phyloP scores from a whole-genome alignment of 1,140 invertebrate species.

The Hyposmocoma kahamanoa region DNA sequence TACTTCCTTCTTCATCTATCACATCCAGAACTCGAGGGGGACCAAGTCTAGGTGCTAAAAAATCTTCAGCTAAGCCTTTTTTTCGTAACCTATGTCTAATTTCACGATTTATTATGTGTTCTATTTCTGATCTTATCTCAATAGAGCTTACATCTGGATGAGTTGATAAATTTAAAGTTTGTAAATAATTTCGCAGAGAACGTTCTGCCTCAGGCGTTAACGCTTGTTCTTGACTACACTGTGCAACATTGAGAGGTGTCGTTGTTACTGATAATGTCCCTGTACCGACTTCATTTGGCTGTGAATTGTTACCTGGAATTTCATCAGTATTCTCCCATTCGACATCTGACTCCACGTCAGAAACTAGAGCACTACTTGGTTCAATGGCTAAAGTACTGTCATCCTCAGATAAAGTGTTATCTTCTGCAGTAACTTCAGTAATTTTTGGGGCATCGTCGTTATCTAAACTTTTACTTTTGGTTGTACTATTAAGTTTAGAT shows the following conservation, averaged over 20 bases:
- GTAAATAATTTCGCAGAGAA: slow-evolving; percentile 73
- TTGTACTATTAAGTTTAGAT: slow-evolving; percentile 44
- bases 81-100: slow-evolving; percentile 70
- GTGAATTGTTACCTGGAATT: slow-evolving; percentile 29
- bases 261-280: slow-evolving; percentile 43
- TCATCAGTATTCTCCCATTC: slow-evolving; percentile 65
- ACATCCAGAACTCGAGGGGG: slow-evolving; percentile 78
- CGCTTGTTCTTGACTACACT: slow-evolving; percentile 47
- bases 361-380: slow-evolving; percentile 63
- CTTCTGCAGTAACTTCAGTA: slow-evolving; percentile 67
- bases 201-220: slow-evolving; percentile 62
- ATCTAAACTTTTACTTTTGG: slow-evolving; percentile 75
- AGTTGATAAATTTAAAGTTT: slow-evolving; percentile 73
- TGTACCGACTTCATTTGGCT: slow-evolving; percentile 26
- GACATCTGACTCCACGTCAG: slow-evolving; percentile 75
- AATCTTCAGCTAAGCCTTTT: slow-evolving; percentile 73
- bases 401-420: slow-evolving; percentile 22
- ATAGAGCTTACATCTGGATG: slow-evolving; percentile 36
- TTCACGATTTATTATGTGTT: slow-evolving; percentile 57
- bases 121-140: slow-evolving; percentile 60
- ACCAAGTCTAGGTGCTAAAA: slow-evolving; percentile 68
- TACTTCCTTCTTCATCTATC: slow-evolving; percentile 80
- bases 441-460: slow-evolving; percentile 72
- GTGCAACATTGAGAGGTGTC: slow-evolving; percentile 49
- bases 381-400: slow-evolving; percentile 36